Evolutionary conservation across 2,797 vertebrate species (phyloP).

Genomic region (Hemitrygon akajei): DNA sequence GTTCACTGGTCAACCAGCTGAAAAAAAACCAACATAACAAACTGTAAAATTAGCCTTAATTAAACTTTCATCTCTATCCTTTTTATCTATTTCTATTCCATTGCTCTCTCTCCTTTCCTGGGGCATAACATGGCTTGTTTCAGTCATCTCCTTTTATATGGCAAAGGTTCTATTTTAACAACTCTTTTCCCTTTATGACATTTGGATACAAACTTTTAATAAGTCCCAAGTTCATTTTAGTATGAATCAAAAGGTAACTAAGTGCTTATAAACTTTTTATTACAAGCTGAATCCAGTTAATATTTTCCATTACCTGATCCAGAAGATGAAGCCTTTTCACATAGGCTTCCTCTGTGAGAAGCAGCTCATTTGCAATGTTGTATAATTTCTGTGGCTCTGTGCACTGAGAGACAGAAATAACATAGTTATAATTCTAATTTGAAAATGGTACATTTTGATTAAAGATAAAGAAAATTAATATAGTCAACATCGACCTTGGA

Average conservation of each 20-base stretch:
- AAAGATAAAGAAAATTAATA: neutral
- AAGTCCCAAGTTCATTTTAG: neutral
- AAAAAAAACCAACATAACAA: neutral
- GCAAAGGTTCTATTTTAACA: neutral
- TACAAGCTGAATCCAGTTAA: neutral
- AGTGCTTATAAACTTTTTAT: neutral
- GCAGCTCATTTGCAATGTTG: constrained; percentile 89
- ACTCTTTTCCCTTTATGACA: neutral
- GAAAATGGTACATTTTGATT: neutral
- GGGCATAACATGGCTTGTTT: neutral
- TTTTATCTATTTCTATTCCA: neutral
- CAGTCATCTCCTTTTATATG: neutral
- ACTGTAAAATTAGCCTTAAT: neutral
- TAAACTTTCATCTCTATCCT: neutral
- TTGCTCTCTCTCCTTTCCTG: neutral
- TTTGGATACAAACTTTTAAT: neutral
- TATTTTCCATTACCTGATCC: constrained; percentile 77
- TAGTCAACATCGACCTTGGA: too few species aligned
- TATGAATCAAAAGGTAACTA: neutral
- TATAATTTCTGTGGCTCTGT: constrained; percentile 79
- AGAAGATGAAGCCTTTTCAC: constrained; percentile 87
- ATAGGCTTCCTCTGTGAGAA: constrained; percentile 90
- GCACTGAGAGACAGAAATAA: constrained; percentile 56
- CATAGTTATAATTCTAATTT: neutral
- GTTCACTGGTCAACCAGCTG: neutral